Conservation (phyloP, 2,797 vertebrate genomes). For the Phrynocephalus forsythii region DNA sequence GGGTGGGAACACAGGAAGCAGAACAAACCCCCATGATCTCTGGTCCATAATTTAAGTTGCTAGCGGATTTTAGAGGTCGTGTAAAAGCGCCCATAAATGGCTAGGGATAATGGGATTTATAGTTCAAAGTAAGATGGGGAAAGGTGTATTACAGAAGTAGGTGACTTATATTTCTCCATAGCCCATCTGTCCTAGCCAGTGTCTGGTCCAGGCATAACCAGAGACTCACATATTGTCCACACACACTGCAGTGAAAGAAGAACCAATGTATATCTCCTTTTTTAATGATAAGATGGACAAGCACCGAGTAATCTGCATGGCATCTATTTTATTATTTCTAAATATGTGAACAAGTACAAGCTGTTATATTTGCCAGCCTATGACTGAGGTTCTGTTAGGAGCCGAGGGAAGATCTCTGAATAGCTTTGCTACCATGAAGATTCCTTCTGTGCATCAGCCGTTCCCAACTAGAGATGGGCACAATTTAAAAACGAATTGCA, state of each 20-base stretch:
- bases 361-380: slow-evolving; percentile 38
- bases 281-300: accelerated
- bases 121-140: neutral
- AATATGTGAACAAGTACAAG: slow-evolving; percentile 37
- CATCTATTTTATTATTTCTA: slow-evolving; percentile 7
- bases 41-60: no score
- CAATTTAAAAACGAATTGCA: no score
- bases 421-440: slow-evolving; percentile 37
- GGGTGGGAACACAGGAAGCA: no score
- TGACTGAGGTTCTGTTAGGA: slow-evolving; percentile 46
- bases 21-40: no score
- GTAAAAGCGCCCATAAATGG: neutral
- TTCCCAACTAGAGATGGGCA: no score
- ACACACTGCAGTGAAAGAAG: neutral
- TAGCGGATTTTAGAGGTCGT: no score
- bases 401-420: slow-evolving; percentile 37
- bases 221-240: neutral
- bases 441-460: slow-evolving; percentile 20
- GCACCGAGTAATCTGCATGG: accelerated
- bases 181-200: neutral
- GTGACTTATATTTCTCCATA: neutral
- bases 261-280: neutral
- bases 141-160: neutral
- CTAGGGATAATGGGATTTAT: neutral
- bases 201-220: neutral